phyloP scores from a whole-genome alignment of 2,797 vertebrate genomes.

The Craterocephalus amniculus region DNA sequence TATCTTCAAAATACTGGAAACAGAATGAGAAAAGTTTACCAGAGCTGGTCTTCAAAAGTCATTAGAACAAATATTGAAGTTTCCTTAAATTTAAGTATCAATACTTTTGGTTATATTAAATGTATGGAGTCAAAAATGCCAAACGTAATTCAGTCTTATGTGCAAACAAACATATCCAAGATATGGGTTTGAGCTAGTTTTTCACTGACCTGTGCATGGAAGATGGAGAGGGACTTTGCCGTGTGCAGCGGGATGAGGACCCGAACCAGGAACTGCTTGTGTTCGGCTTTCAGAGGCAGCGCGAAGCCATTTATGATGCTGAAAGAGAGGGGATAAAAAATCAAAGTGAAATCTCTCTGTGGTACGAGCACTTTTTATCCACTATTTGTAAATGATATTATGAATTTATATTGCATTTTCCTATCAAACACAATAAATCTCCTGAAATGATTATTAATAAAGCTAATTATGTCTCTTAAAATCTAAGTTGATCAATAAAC shows the following conservation, averaged over 20 bases:
- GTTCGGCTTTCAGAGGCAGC: constrained; percentile 92
- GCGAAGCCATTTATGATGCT: constrained; percentile 93
- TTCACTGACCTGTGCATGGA: constrained; percentile 90
- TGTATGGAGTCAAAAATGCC: background rate
- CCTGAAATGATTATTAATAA: too few relatives aligned
- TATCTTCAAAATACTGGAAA: background rate
- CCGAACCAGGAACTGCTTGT: constrained; percentile 93
- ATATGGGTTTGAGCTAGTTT: too few relatives aligned
- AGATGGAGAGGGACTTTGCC: constrained; percentile 92
- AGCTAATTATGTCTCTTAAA: too few relatives aligned
- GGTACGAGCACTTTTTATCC: background rate
- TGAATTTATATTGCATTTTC: too few relatives aligned
- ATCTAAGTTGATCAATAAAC: too few relatives aligned
- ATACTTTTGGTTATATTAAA: background rate
- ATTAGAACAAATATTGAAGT: background rate
- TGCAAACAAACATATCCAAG: background rate
- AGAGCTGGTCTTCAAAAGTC: background rate
- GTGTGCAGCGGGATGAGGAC: constrained; percentile 93
- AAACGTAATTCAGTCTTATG: background rate
- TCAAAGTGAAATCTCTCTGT: background rate
- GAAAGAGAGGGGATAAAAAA: constrained; percentile 4
- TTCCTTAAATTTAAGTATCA: too few relatives aligned
- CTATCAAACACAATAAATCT: too few relatives aligned
- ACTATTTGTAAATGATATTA: too few relatives aligned
- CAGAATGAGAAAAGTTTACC: background rate